Base-by-base conservation (phyloP, 2,797 vertebrate genomes). In the Cyclura pinguis region DNA sequence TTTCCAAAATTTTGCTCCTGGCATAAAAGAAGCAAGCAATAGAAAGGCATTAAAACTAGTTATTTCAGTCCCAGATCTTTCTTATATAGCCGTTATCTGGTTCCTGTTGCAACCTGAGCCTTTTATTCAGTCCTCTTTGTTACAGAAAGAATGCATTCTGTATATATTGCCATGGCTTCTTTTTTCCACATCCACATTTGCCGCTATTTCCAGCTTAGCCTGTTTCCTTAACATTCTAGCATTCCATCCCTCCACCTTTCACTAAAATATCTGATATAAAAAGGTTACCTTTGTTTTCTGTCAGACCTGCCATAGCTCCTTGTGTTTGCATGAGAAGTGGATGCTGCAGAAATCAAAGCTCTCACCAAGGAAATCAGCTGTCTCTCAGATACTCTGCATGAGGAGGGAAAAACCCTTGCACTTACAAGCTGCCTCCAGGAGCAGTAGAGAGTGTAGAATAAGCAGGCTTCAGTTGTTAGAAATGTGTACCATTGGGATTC, bases 201-300 rank as follows among this genome's bases (percentile, higher is more conserved):
- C 35, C 47, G 27, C 74, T 62, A 29, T 59, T 80, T 90, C 52
- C 22, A n/a, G 32, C 29, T 86, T 74, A 90, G 29, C 27, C 14
- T 87, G 6, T 64, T n/a, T 90, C 4, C 55, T n/a, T 81, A 57
- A 67, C 9, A 38, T 69, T n/a, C 59, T 89, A 55, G 62, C 50
- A 78, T 88, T 77, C 87, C 6, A 0, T 69, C 74, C 83, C 92
- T 88, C 77, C 47, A 57, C 14, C 74, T 87, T 92, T 88, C 78
- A 91, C 80, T 87, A 38, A 94, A 86, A 80, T 87, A 93, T 6
- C 86, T 88, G 87, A 92, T 50, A 86, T 80, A 95, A 92, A 96
- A 95, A 89, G 0, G 92, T 97, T 97, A 97, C 96, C 96, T 97
- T 92, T 85, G 92, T 88, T 90, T 93, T 85, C 93, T 92, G 92